Conservation (phyloP, 2,113 vertebrate species). For the Plecotus auritus region DNA sequence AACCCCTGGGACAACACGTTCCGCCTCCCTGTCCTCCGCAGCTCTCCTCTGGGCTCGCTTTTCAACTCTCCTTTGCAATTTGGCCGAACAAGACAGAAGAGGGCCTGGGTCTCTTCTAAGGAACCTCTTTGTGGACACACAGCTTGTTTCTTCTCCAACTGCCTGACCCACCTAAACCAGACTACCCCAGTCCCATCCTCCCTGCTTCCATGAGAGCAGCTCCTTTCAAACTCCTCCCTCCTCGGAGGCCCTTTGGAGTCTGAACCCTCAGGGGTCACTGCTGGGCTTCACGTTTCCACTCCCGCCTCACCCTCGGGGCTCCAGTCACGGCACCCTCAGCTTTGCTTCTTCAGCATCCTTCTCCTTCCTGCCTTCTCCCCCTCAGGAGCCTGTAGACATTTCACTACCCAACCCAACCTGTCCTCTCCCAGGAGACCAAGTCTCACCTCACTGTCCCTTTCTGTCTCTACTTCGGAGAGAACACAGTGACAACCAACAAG, state of each 20-base stretch:
- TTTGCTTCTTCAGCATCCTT: neutral
- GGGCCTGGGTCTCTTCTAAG: neutral
- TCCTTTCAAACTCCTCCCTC: neutral
- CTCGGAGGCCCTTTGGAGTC: neutral
- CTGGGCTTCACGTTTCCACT: fast-evolving
- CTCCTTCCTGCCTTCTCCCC: no score
- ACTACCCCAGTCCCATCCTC: neutral
- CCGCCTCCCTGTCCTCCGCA: neutral
- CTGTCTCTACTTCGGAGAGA: neutral
- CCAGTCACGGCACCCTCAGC: neutral
- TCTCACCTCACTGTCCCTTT: neutral
- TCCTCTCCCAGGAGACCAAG: neutral
- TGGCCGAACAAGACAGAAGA: neutral
- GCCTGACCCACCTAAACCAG: neutral
- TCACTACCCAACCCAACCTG: neutral
- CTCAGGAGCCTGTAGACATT: neutral
- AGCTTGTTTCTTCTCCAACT: neutral
- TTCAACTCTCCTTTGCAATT: neutral
- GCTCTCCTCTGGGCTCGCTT: neutral
- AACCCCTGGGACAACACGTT: no score
- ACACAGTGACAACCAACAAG: neutral
- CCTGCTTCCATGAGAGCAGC: fast-evolving
- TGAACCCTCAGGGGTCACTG: no score
- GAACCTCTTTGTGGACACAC: neutral
- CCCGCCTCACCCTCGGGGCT: neutral